These are phyloP conservation scores for Dicroscelio sp. DNA, from an alignment of 2,888 invertebrate genomes.

Conservation along the genomic window DNA sequence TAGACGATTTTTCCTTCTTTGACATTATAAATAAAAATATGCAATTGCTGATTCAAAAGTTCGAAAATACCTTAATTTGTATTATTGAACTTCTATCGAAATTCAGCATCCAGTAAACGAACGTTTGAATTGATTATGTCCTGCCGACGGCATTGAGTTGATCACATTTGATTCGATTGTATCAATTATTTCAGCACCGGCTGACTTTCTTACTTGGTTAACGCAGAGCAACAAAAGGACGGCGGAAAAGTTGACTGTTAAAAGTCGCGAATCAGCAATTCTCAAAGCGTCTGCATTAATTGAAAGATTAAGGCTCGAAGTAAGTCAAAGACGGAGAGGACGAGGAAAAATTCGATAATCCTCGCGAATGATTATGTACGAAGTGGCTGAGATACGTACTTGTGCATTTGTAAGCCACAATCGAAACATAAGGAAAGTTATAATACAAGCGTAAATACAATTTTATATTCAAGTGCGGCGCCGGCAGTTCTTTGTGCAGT, in stretches of 20 bases:
- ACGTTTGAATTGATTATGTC: no score
- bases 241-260: no score
- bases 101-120: no score
- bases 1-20: no score
- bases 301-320: constrained; percentile 30
- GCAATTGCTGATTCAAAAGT: no score
- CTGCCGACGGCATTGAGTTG: no score
- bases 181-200: no score
- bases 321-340: background rate
- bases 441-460: constrained; percentile 74
- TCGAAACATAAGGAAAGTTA: constrained; percentile 70
- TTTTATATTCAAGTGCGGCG: constrained; percentile 72
- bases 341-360: constrained; percentile 19
- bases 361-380: constrained; percentile 44
- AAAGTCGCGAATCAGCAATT: background rate
- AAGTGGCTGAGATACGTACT: constrained; percentile 34
- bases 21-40: no score
- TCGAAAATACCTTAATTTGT: no score
- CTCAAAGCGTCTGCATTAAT: background rate
- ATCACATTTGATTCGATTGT: no score
- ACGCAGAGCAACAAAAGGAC: background rate
- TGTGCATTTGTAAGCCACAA: constrained; percentile 43
- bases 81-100: no score
- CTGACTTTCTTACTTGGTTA: no score
- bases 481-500: constrained; percentile 73